Evolutionary conservation across 2,888 invertebrate species (phyloP).

Genomic region (Polietes domitor): DNA sequence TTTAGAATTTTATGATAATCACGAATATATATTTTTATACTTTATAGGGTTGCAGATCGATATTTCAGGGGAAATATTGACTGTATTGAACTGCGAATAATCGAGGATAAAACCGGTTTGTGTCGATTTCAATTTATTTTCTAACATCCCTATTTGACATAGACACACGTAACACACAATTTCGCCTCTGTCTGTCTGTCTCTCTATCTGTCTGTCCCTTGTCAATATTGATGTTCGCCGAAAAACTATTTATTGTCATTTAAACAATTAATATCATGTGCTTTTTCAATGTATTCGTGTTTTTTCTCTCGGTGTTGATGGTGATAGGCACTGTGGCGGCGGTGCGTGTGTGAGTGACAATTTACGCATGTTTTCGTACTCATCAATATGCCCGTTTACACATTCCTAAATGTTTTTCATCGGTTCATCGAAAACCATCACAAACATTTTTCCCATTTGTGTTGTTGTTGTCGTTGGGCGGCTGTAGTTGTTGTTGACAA

Average conservation of each 20-base stretch:
- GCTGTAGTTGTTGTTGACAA: slow-evolving; percentile 68
- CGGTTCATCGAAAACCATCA: slow-evolving; percentile 17
- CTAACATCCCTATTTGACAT: neutral
- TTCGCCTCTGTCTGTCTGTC: too few species aligned
- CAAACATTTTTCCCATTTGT: slow-evolving; percentile 35
- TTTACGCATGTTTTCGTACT: slow-evolving; percentile 64
- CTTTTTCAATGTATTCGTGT: slow-evolving; percentile 24
- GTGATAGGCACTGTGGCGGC: neutral
- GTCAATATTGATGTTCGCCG: slow-evolving; percentile 4
- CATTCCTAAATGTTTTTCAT: slow-evolving; percentile 20
- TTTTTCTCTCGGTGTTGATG: neutral
- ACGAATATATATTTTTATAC: too few species aligned
- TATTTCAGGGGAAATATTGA: too few species aligned
- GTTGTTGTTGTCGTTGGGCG: too few species aligned
- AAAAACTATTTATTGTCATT: slow-evolving; percentile 62
- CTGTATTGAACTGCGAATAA: too few species aligned
- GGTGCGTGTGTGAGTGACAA: slow-evolving; percentile 49
- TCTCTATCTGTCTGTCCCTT: neutral
- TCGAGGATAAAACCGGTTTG: too few species aligned
- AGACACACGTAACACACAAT: neutral
- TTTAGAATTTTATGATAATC: too few species aligned
- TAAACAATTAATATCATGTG: slow-evolving; percentile 63
- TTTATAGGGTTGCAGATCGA: too few species aligned
- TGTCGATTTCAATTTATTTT: too few species aligned
- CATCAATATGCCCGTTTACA: slow-evolving; percentile 61